A percentile compares a stretch with the other conserved stretches of the same genome.
These are phyloP conservation scores for Pristis pectinata DNA, from an alignment of 2,797 vertebrate genomes.

Conservation along the genomic window DNA sequence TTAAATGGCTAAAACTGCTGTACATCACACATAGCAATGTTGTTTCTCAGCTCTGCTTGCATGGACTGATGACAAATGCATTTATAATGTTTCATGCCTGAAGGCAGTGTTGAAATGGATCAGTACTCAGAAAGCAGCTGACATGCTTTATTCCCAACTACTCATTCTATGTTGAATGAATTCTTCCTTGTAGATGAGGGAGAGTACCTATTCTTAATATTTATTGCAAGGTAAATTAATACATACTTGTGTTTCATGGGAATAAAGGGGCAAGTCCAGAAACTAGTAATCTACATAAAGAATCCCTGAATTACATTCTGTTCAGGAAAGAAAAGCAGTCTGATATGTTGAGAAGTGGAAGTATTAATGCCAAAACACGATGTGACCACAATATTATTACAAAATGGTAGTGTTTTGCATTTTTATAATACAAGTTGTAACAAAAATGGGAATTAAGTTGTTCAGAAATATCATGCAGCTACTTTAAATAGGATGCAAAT, in stretches of 20 bases:
- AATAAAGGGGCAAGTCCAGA: constrained; percentile 17
- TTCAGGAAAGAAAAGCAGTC: constrained; percentile 13
- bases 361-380: constrained; percentile 19
- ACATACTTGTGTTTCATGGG: background rate
- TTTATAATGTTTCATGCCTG: constrained; percentile 69
- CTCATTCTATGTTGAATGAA: constrained; percentile 11
- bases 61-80: constrained; percentile 64
- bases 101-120: constrained; percentile 48
- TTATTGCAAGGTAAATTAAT: constrained; percentile 36
- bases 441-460: constrained; percentile 33
- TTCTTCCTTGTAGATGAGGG: background rate
- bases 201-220: constrained; percentile 25
- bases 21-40: constrained; percentile 58
- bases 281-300: constrained; percentile 23
- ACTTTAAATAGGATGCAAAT: constrained; percentile 36
- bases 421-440: constrained; percentile 16
- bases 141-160: constrained; percentile 31
- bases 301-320: background rate
- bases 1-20: constrained; percentile 57
- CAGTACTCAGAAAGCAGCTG: constrained; percentile 31
- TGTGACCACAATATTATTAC: background rate
- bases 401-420: constrained; percentile 23
- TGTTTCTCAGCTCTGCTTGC: constrained; percentile 70
- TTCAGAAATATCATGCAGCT: constrained; percentile 44
- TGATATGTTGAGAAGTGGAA: background rate